Conservation (phyloP, 2,797 vertebrate species). For the Brotula barbata region DNA sequence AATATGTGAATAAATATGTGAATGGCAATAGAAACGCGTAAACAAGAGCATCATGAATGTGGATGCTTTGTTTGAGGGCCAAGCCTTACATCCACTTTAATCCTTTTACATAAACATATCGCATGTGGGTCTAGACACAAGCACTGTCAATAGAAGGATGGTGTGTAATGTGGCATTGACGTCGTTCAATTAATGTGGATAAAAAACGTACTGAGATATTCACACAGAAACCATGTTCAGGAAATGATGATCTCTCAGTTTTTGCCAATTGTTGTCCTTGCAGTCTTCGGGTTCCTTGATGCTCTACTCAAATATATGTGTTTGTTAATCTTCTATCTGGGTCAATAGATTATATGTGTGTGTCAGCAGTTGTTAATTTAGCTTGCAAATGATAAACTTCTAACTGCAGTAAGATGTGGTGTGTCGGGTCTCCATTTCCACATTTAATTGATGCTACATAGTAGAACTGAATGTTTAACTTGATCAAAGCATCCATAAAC, state of each 20-base stretch:
- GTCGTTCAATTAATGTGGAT: not conserved
- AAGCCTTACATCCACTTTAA: constrained; percentile 67
- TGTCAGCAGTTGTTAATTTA: no score
- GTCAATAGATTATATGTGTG: constrained; percentile 18
- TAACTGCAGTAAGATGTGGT: no score
- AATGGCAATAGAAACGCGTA: constrained; percentile 25
- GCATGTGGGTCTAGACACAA: constrained; percentile 44
- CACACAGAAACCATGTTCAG: no score
- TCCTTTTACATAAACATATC: constrained; percentile 60
- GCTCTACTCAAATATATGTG: not conserved
- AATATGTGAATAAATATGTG: no score
- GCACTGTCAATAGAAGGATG: constrained; percentile 17
- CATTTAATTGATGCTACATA: no score
- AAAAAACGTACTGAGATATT: no score
- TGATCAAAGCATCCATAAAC: constrained; percentile 19
- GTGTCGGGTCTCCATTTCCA: no score
- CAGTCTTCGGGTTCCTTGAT: not conserved
- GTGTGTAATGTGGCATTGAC: not conserved
- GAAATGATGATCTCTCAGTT: no score
- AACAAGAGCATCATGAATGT: constrained; percentile 45
- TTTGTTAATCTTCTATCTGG: not conserved
- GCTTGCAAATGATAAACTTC: no score
- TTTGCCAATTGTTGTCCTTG: no score
- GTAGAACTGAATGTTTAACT: constrained; percentile 11
- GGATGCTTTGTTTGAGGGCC: constrained; percentile 53